Conservation (phyloP, 2,113 vertebrate species). For the Prionailurus viverrinus region DNA sequence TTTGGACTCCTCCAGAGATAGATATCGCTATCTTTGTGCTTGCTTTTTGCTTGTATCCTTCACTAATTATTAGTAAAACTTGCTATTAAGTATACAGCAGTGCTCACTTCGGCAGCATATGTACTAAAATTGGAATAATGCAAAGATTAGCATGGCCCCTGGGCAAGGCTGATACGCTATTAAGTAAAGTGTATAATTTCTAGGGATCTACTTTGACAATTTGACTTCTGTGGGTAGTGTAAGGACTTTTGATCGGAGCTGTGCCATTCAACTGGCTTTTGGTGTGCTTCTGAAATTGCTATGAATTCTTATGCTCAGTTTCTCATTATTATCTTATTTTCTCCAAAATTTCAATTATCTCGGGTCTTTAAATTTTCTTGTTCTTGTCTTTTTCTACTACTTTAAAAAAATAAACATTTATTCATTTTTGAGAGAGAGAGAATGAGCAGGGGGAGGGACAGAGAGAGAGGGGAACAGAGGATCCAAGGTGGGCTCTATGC, state of each 20-base stretch:
- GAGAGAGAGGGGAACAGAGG: no score
- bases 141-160: not conserved
- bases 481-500: no score
- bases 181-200: not conserved
- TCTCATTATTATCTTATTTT: constrained; percentile 25
- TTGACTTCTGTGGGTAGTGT: not conserved
- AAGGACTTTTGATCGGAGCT: not conserved
- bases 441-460: no score
- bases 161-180: not conserved
- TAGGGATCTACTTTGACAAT: not conserved
- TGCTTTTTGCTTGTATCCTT: not conserved
- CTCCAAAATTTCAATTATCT: not conserved
- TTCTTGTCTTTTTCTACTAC: not conserved
- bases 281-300: not conserved
- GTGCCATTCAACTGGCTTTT: not conserved
- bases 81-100: not conserved
- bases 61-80: not conserved
- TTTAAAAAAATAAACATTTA: no score
- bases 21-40: not conserved
- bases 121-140: not conserved
- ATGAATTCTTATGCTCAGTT: not conserved
- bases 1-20: not conserved
- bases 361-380: not conserved
- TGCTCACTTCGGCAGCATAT: not conserved
- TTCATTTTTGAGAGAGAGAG: no score